These are phyloP conservation scores for Cirrhinus mrigala DNA, from an alignment of 2,797 vertebrate species.

Conservation along the genomic window DNA sequence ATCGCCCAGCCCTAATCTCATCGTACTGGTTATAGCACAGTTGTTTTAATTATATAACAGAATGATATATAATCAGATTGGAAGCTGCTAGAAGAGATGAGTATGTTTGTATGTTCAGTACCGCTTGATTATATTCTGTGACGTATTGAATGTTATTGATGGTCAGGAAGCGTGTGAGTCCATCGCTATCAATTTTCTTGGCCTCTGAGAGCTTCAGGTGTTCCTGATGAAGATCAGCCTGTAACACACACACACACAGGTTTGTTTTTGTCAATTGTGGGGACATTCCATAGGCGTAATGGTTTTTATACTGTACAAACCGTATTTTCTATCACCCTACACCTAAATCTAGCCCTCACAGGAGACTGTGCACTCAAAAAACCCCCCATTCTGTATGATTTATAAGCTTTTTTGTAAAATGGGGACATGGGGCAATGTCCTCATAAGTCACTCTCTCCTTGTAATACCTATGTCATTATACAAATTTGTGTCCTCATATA, in stretches of 20 bases:
- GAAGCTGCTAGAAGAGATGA: not conserved
- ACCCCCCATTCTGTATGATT: too few species aligned
- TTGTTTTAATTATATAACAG: not conserved
- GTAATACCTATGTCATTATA: too few species aligned
- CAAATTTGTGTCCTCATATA: too few species aligned
- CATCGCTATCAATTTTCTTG: conserved; percentile 77
- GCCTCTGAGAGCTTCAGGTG: conserved; percentile 75
- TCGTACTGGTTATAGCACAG: not conserved
- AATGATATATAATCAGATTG: not conserved
- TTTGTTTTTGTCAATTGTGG: too few species aligned
- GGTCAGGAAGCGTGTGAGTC: conserved; percentile 83
- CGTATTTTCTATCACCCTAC: too few species aligned
- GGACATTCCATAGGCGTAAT: too few species aligned
- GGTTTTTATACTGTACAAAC: too few species aligned
- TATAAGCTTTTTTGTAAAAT: too few species aligned
- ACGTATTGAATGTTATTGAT: conserved; percentile 85
- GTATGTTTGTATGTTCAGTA: conserved; percentile 63
- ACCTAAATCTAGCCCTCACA: too few species aligned
- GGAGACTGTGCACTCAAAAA: too few species aligned
- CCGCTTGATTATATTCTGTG: conserved; percentile 90
- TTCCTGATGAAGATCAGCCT: conserved; percentile 86
- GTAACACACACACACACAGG: conserved; percentile 40
- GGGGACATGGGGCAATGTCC: too few species aligned
- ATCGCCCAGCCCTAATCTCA: not conserved
- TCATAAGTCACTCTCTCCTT: too few species aligned